These are phyloP conservation scores for Drymodes brunneopygia DNA, from an alignment of 2,113 vertebrate genomes.

Conservation along the genomic window DNA sequence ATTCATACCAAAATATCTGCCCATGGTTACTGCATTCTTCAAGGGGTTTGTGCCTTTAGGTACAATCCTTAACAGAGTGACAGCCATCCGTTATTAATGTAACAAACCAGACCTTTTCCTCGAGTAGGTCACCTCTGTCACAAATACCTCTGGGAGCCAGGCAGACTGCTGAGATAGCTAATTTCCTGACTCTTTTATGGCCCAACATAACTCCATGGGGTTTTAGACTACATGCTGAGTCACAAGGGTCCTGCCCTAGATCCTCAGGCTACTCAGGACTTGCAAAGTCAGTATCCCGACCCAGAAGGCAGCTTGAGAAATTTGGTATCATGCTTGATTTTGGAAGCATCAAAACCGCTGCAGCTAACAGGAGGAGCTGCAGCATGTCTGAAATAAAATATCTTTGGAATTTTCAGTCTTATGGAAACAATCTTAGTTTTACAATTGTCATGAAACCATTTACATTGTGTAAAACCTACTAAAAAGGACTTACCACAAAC, in stretches of 20 bases:
- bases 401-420: neutral
- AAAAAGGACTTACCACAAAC: neutral
- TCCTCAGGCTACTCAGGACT: neutral
- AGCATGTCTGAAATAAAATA: neutral
- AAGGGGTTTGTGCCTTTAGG: neutral
- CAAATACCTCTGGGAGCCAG: neutral
- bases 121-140: neutral
- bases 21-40: neutral
- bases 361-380: neutral
- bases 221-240: neutral
- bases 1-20: neutral
- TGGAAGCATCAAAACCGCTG: neutral
- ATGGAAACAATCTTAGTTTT: neutral
- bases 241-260: neutral
- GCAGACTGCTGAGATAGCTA: neutral
- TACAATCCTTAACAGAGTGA: neutral
- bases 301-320: neutral
- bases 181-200: neutral
- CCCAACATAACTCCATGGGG: fast-evolving
- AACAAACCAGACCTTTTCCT: neutral
- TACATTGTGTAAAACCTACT: neutral
- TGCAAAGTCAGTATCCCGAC: neutral
- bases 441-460: neutral
- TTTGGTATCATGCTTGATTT: neutral
- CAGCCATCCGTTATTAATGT: neutral